phyloP scores from a whole-genome alignment of 2,888 invertebrate species.

The Diadegma fenestrale region DNA sequence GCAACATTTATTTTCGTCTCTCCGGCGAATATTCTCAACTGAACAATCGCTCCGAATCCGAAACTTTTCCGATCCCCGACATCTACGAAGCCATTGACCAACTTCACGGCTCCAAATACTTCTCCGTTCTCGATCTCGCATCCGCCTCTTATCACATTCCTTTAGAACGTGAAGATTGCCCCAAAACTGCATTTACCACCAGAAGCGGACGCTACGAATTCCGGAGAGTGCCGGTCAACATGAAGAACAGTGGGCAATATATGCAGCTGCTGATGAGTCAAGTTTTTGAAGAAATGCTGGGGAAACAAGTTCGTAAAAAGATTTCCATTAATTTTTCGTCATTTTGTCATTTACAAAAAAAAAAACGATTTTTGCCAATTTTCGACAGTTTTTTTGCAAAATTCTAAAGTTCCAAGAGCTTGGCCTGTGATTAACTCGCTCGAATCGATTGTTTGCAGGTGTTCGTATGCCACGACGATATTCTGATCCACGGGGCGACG shows the following conservation, averaged over 20 bases:
- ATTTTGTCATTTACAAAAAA: no score
- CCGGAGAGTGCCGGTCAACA: slow-evolving; percentile 38
- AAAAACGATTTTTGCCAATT: no score
- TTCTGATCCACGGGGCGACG: slow-evolving; percentile 42
- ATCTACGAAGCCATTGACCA: slow-evolving; percentile 49
- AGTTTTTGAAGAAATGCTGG: slow-evolving; percentile 34
- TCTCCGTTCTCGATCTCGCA: slow-evolving; percentile 61
- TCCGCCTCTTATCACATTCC: slow-evolving; percentile 58
- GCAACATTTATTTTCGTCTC: slow-evolving; percentile 1
- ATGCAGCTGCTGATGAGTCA: slow-evolving; percentile 52
- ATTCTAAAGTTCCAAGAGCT: no score
- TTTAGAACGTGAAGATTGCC: slow-evolving; percentile 27
- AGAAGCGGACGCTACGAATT: slow-evolving; percentile 60
- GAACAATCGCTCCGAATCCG: slow-evolving; percentile 35
- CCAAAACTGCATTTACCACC: slow-evolving; percentile 57
- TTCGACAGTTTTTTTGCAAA: no score
- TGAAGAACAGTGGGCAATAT: slow-evolving; percentile 45
- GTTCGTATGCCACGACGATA: slow-evolving; percentile 57
- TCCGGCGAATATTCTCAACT: slow-evolving; percentile 16
- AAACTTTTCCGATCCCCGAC: slow-evolving; percentile 33
- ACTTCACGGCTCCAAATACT: slow-evolving; percentile 46
- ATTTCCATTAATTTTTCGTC: no score
- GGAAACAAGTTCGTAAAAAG: background rate
- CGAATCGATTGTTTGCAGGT: background rate
- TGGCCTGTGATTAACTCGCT: background rate